Percentiles rank a stretch among this genome's conserved stretches.
Conservation (phyloP, 2,888 invertebrate genomes). For the Deroplatys truncata region DNA sequence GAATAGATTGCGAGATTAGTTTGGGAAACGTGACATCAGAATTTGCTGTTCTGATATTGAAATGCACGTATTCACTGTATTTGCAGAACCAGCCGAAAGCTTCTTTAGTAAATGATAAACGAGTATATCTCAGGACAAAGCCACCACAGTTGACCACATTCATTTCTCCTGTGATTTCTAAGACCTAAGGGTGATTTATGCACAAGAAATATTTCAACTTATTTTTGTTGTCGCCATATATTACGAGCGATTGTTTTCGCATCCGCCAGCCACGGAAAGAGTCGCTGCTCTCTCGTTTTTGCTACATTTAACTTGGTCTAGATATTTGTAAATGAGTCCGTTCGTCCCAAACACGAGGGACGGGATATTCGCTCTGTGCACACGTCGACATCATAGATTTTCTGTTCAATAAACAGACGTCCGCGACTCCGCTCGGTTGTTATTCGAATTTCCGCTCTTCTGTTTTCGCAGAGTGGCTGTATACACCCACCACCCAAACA, state of each 20-base stretch:
- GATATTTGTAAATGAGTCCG: background rate
- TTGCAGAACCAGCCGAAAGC: no score
- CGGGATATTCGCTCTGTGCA: background rate
- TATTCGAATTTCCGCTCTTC: background rate
- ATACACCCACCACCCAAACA: background rate
- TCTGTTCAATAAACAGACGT: background rate
- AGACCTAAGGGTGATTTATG: background rate
- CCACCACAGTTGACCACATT: no score
- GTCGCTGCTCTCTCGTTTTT: background rate
- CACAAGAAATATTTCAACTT: background rate
- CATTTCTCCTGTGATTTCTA: background rate
- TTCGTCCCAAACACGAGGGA: no score
- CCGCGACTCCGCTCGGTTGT: background rate
- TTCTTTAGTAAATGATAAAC: no score
- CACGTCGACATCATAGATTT: background rate
- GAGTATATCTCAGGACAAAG: no score
- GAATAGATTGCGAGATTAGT: no score
- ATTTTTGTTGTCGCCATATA: background rate
- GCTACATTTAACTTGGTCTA: background rate
- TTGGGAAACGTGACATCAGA: no score
- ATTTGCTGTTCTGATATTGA: no score
- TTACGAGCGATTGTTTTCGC: background rate
- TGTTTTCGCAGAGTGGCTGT: background rate
- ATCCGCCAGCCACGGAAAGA: background rate
- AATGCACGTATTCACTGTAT: no score